These are phyloP conservation scores for Anthonomus grandis DNA, from an alignment of 1,140 invertebrate species.

Conservation along the genomic window DNA sequence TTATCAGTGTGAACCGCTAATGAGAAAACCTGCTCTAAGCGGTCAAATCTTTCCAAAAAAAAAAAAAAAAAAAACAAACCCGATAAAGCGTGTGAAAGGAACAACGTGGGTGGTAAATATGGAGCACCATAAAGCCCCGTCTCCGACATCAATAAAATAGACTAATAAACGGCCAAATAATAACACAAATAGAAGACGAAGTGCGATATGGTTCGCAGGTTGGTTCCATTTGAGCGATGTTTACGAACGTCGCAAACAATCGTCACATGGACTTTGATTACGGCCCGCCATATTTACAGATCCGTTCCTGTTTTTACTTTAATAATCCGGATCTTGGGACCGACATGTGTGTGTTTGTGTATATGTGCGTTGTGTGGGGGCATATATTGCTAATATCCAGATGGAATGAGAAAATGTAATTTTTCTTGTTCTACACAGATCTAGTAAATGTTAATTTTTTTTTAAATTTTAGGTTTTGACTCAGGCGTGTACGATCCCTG, in stretches of 20 bases:
- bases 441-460: too few relatives aligned
- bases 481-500: too few relatives aligned
- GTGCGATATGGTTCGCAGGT: conserved; percentile 29
- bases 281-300: conserved; percentile 27
- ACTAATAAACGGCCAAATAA: conserved; percentile 23
- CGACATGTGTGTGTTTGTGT: conserved; percentile 25
- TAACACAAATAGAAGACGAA: conserved; percentile 24
- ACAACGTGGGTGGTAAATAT: conserved; percentile 10
- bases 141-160: conserved; percentile 26
- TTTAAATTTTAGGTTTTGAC: too few relatives aligned
- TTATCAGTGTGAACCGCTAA: too few relatives aligned
- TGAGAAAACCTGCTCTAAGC: too few relatives aligned
- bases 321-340: conserved; percentile 29
- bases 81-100: not conserved
- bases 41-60: too few relatives aligned
- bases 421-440: too few relatives aligned
- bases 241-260: conserved; percentile 27
- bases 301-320: conserved; percentile 26
- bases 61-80: not conserved
- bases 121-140: not conserved
- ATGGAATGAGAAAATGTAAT: too few relatives aligned
- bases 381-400: too few relatives aligned
- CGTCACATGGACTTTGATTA: conserved; percentile 26
- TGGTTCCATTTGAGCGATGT: conserved; percentile 28
- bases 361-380: conserved; percentile 30